Conservation (phyloP, 2,113 vertebrate species). For the Limnothrissa miodon region DNA sequence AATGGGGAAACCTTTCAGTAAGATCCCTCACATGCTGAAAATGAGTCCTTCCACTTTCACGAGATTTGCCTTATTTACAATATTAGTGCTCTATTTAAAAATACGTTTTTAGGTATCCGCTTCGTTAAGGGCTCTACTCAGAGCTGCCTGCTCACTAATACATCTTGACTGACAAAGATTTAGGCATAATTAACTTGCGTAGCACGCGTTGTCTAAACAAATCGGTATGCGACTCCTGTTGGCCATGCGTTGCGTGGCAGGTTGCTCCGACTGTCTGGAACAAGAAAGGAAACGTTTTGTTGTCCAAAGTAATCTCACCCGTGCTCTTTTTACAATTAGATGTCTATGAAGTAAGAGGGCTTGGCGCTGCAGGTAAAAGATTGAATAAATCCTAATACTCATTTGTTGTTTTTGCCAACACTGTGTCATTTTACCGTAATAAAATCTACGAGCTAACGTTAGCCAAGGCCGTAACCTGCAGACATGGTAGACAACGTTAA, state of each 20-base stretch:
- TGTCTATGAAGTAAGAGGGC: slow-evolving; percentile 18
- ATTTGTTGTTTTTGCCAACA: neutral
- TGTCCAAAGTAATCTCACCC: slow-evolving; percentile 34
- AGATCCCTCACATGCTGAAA: neutral
- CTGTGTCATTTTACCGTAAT: neutral
- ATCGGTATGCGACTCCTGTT: slow-evolving; percentile 49
- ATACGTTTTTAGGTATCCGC: neutral
- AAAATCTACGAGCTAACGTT: neutral
- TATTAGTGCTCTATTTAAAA: neutral
- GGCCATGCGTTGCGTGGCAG: slow-evolving; percentile 47
- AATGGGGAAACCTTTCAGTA: neutral
- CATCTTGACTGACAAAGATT: neutral
- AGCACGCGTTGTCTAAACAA: slow-evolving; percentile 12
- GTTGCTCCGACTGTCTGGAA: slow-evolving; percentile 36
- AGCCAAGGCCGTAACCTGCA: slow-evolving; percentile 1
- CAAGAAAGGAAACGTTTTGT: slow-evolving; percentile 42
- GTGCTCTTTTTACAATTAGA: slow-evolving; percentile 13
- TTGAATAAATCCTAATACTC: neutral
- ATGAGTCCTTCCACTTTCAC: neutral
- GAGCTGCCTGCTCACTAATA: neutral
- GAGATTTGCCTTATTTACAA: neutral
- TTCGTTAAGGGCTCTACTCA: neutral
- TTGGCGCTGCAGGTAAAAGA: slow-evolving; percentile 15
- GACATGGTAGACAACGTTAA: neutral
- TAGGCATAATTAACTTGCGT: slow-evolving; percentile 19